Evolutionary conservation across 2,888 invertebrate species (phyloP).

Genomic region (Lamproptera curius): DNA sequence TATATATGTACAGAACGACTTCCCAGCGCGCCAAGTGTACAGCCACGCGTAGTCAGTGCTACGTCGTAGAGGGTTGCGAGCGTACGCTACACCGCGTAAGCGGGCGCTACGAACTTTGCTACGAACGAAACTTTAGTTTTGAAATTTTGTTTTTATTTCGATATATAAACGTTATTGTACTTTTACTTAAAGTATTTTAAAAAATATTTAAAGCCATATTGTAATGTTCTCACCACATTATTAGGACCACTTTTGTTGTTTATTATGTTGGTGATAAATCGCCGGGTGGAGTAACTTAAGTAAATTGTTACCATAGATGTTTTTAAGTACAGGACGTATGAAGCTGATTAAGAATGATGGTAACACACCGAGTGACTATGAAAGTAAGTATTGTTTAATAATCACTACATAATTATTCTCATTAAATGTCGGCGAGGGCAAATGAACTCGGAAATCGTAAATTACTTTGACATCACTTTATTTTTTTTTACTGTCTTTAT

Average conservation of each 20-base stretch:
- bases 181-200: background rate
- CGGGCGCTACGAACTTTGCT: conserved; percentile 40
- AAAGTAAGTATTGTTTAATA: conserved; percentile 14
- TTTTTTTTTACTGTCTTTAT: no score
- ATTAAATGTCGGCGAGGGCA: no score
- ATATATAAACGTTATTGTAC: background rate
- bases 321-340: conserved; percentile 1
- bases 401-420: no score
- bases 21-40: background rate
- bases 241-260: background rate
- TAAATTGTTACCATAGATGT: background rate
- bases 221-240: background rate
- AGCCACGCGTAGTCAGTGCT: conserved; percentile 47
- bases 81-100: conserved; percentile 46
- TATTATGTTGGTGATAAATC: background rate
- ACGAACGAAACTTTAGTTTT: conserved; percentile 32
- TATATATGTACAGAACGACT: no score
- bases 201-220: background rate
- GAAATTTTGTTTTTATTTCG: background rate
- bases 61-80: conserved; percentile 63
- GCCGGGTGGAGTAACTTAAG: background rate
- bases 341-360: conserved; percentile 12
- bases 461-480: no score
- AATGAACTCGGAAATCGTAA: no score
- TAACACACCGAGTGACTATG: conserved; percentile 1